Percentiles rank a stretch among this genome's conserved stretches.
Evolutionary conservation across 2,797 vertebrate genomes (phyloP).

Genomic region (Scomberomorus guttatus): DNA sequence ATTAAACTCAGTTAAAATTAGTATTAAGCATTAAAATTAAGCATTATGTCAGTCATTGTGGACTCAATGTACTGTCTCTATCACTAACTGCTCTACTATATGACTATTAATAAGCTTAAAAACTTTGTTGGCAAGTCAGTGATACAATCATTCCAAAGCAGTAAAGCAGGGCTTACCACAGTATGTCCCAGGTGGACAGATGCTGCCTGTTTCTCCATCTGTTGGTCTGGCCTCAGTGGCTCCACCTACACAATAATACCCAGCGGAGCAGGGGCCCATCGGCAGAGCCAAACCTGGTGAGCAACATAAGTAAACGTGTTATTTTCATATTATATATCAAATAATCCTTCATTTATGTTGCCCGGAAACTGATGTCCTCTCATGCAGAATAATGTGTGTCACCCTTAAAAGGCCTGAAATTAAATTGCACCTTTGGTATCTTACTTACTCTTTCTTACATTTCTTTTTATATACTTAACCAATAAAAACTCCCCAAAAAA

Average conservation of each 20-base stretch:
- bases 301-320: neutral
- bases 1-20: neutral
- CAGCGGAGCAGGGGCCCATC: slow-evolving; percentile 88
- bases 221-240: slow-evolving; percentile 86
- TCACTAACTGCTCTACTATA: neutral
- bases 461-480: neutral
- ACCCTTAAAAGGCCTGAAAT: neutral
- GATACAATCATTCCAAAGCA: slow-evolving; percentile 1
- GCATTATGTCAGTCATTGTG: neutral
- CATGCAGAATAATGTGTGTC: neutral
- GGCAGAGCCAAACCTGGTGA: slow-evolving; percentile 88
- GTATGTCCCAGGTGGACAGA: slow-evolving; percentile 90
- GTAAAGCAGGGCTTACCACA: slow-evolving; percentile 86
- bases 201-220: slow-evolving; percentile 87
- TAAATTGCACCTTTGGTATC: neutral
- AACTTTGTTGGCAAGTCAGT: slow-evolving; percentile 22
- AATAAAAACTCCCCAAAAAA: neutral
- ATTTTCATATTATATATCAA: neutral
- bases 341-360: neutral
- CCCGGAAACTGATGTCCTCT: neutral
- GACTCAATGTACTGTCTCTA: neutral
- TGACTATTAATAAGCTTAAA: slow-evolving; percentile 2
- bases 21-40: neutral
- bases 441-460: neutral
- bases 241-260: slow-evolving; percentile 90